Base-by-base conservation (phyloP, 2,888 invertebrate species). In the Drosophila emarginata region DNA sequence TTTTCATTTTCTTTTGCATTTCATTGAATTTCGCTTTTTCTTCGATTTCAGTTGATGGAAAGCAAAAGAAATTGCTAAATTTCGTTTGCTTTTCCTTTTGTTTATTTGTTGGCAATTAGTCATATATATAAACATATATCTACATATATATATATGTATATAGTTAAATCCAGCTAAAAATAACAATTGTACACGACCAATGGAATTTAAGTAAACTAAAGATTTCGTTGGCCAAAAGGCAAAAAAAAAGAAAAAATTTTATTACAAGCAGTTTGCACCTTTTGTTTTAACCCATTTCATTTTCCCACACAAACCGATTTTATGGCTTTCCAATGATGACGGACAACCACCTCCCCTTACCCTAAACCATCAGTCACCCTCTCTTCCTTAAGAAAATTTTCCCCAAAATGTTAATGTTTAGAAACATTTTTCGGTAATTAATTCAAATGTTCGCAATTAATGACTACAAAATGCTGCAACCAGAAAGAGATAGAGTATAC, bases 381-480 rank as follows among this genome's bases (percentile, higher is more conserved):
- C 45, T 2, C 45, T 12, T 4, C 23, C 4, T 3, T 37, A 14
- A 37, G 9, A 21, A 21, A 54, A 45, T 18, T 45, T 28, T 2
- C n/a, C 21, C 6, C 9, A 45, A 36, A 59, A 64, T 76, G 57
- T 52, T 65, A 69, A 79, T 84, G 77, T 85, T 87, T 82, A 75
- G 75, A 62, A 15, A 71, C 63, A 57, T 64, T 68, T 74, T 73
- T 70, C 64, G 68, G 76, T 69, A 79, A 74, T 83, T 80, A 87
- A 83, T 80, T 80, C 86, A 79, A 80, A 82, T 83, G 45, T 83
- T 67, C 83, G 78, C 74, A 82, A 82, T 85, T 82, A 85, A 82
- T 73, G 85, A 71, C 54, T 71, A 62, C 72, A 67, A 68, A 67
- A 45, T 18, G 9, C 18, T 45, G 2, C 9, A 45, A 11, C 14